Base-by-base conservation (phyloP, 2,888 invertebrate genomes). In the Melieria picta region DNA sequence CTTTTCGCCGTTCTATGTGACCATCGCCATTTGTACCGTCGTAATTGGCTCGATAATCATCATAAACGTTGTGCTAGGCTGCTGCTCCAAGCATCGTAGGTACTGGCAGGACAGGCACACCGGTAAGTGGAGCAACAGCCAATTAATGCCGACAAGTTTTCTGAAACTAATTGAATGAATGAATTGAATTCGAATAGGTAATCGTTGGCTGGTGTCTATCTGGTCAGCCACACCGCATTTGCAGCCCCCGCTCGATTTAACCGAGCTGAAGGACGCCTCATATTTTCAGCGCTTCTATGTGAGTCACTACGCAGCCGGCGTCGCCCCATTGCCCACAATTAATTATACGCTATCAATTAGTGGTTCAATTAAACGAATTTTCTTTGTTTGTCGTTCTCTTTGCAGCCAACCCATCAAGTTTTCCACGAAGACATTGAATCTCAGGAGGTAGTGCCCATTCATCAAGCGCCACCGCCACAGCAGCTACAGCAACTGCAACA, bases 81-180 rank as follows among this genome's bases (percentile, higher is more conserved):
- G 92, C 85, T 93, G 95, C 84, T 94, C 95, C 0, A 90, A 91
- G 78, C 91, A 95, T 84, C 91, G 91, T 4, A 88, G 89, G 55
- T 96, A 96, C 83, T 96, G 96, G 96, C 90, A 91, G 77, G 93
- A 94, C 82, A 89, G 92, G 77, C 92, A 94, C 81, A 94, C 94
- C 84, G 94, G 80, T 80, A 60, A 71, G 71, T 57, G 13, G 30
- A 16, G 52, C 42, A 55, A 10, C 56, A 13, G 10, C 46, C 30
- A 16, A 47, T 11, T 2, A 30, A 47, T 13, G n/a, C 10, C 30
- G 1, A 67, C 0, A 16, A n/a, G n/a, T n/a, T n/a, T n/a, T n/a
- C 16, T 16, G 16, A 16, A 42, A 67, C 30, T 13, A 63, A 16
- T 50, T 61, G 60, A 67, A 52, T 45, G 13, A 4, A 50, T 58